These are phyloP conservation scores for Achatina immaculata DNA, from an alignment of 1,140 invertebrate species.

Conservation along the genomic window DNA sequence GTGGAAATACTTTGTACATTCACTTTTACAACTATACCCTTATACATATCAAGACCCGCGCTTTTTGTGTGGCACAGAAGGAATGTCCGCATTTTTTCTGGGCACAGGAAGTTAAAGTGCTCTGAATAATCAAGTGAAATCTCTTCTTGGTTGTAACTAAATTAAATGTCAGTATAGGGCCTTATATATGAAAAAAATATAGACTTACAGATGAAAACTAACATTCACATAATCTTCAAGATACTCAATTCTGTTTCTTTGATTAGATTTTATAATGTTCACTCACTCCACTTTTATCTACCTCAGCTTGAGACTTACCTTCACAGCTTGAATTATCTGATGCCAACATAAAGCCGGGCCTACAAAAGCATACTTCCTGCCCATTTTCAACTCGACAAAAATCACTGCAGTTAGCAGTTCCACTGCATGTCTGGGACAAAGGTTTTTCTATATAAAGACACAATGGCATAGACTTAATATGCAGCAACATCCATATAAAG, in stretches of 20 bases:
- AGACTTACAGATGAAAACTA: background rate
- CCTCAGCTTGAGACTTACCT: slow-evolving; percentile 9
- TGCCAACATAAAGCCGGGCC: background rate
- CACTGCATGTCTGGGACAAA: background rate
- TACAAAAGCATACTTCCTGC: background rate
- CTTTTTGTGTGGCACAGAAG: too few species aligned
- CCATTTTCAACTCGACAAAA: background rate
- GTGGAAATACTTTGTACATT: too few species aligned
- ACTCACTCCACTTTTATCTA: too few species aligned
- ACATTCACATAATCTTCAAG: background rate
- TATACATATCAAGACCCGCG: too few species aligned
- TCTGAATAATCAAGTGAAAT: background rate
- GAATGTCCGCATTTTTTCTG: too few species aligned
- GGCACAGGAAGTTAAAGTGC: too few species aligned
- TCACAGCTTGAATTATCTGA: background rate
- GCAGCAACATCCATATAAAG: background rate
- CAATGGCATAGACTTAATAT: background rate
- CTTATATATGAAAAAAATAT: background rate
- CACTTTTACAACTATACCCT: too few species aligned
- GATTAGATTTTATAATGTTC: background rate
- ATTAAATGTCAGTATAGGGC: background rate
- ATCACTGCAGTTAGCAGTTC: background rate
- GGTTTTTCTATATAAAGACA: background rate
- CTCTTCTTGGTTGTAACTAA: background rate
- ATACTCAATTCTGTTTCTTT: background rate